phyloP scores from a whole-genome alignment of 2,113 vertebrate species.

The Petromus typicus region DNA sequence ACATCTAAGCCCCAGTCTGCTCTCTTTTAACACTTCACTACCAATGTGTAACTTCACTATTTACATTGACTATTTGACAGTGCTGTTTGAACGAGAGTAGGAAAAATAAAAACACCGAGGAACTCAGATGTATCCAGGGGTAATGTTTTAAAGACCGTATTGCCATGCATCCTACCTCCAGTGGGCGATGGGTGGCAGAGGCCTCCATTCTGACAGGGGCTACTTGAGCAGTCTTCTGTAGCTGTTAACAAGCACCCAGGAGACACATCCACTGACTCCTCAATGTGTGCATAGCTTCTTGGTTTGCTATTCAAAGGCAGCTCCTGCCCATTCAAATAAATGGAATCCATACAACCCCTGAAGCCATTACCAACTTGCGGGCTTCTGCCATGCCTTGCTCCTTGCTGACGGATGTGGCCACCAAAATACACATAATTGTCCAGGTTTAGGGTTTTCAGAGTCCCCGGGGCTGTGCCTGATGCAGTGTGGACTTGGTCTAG shows the following conservation, averaged over 20 bases:
- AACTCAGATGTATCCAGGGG: not conserved
- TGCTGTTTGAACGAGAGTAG: too few species aligned
- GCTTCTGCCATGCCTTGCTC: conserved; percentile 88
- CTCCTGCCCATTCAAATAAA: conserved; percentile 94
- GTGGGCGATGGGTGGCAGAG: conserved; percentile 90
- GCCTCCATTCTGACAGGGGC: conserved; percentile 95
- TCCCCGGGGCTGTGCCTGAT: conserved; percentile 95
- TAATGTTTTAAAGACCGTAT: not conserved
- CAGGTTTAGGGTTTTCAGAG: conserved; percentile 95
- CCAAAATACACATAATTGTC: conserved; percentile 95
- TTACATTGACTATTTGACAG: accelerated
- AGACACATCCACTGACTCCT: conserved; percentile 94
- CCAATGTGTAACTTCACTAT: not conserved
- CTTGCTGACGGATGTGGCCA: conserved; percentile 92
- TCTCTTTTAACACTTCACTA: accelerated
- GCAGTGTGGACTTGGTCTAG: conserved; percentile 96
- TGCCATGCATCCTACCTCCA: conserved; percentile 88
- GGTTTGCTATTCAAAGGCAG: conserved; percentile 93
- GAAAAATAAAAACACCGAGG: accelerated
- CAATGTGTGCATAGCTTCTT: conserved; percentile 90
- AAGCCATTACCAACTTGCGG: conserved; percentile 93
- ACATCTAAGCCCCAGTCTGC: not conserved
- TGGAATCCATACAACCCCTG: conserved; percentile 95
- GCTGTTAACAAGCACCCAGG: conserved; percentile 91
- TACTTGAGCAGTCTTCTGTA: conserved; percentile 92